Conservation (phyloP, 30 jellyfish, hydroid and myxozoan genomes). For the Cassiopea andromeda region DNA sequence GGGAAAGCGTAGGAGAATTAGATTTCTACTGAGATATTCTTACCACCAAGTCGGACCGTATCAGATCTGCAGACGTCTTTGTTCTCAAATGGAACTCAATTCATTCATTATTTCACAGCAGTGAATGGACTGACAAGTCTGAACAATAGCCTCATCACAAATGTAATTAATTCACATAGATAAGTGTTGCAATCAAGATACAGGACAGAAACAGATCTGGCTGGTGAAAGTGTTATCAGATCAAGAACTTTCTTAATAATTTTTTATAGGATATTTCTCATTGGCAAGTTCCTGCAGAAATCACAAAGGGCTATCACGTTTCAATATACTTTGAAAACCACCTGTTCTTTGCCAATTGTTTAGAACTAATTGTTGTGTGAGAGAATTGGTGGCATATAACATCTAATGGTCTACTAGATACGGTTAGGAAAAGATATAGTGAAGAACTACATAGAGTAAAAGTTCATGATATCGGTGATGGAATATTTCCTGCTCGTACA, state of each 20-base stretch:
- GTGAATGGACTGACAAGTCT: no score
- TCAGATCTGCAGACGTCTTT: no score
- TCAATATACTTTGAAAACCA: conserved; percentile 25
- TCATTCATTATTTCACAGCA: no score
- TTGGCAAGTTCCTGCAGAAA: conserved; percentile 19
- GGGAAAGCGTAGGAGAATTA: no score
- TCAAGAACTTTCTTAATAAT: not conserved
- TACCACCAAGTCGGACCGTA: no score
- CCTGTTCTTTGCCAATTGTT: conserved; percentile 69
- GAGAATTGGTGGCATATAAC: conserved; percentile 58
- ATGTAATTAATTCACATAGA: no score
- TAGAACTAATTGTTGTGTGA: conserved; percentile 30
- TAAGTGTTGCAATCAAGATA: no score
- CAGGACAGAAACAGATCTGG: not conserved
- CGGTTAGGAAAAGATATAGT: conserved; percentile 1
- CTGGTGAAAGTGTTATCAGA: not conserved
- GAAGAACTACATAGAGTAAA: not conserved
- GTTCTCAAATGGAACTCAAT: no score
- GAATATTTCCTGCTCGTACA: no score
- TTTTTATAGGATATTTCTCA: not conserved
- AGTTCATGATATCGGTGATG: no score
- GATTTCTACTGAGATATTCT: no score
- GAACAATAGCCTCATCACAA: no score
- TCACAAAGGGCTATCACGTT: conserved; percentile 39
- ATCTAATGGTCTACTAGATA: conserved; percentile 40